phyloP scores from a whole-genome alignment of 2,888 invertebrate species.

The Plagodis dolabraria region DNA sequence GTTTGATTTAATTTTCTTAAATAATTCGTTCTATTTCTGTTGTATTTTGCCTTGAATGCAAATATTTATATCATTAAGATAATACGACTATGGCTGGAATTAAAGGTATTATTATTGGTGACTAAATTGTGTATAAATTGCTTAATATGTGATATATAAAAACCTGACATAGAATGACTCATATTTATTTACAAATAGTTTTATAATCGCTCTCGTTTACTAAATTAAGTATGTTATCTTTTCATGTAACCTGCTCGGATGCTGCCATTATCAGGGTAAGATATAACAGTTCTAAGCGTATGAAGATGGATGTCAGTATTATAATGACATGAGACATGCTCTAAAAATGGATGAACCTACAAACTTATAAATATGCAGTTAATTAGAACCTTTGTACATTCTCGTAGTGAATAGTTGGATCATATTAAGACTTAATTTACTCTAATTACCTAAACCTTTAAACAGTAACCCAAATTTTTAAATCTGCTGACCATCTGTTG shows the following conservation, averaged over 20 bases:
- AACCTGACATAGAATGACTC: slow-evolving; percentile 59
- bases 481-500: no score
- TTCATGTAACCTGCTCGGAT: slow-evolving; percentile 55
- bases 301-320: no score
- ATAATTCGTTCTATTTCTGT: slow-evolving; percentile 1
- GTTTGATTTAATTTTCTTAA: slow-evolving; percentile 7
- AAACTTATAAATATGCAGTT: no score
- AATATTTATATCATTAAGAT: neutral
- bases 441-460: no score
- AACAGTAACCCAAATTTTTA: no score
- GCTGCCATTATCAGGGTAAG: slow-evolving; percentile 61
- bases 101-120: slow-evolving; percentile 61
- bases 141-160: slow-evolving; percentile 25
- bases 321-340: no score
- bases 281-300: slow-evolving; percentile 17
- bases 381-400: no score
- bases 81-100: slow-evolving; percentile 74
- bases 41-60: slow-evolving; percentile 5
- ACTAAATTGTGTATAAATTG: neutral
- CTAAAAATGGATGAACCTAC: no score
- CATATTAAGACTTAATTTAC: no score
- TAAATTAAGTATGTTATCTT: slow-evolving; percentile 49
- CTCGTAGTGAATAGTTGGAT: no score
- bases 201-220: slow-evolving; percentile 21
- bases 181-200: slow-evolving; percentile 72